phyloP scores from a whole-genome alignment of 2,797 vertebrate genomes.

The Phrynocephalus vlangalii region DNA sequence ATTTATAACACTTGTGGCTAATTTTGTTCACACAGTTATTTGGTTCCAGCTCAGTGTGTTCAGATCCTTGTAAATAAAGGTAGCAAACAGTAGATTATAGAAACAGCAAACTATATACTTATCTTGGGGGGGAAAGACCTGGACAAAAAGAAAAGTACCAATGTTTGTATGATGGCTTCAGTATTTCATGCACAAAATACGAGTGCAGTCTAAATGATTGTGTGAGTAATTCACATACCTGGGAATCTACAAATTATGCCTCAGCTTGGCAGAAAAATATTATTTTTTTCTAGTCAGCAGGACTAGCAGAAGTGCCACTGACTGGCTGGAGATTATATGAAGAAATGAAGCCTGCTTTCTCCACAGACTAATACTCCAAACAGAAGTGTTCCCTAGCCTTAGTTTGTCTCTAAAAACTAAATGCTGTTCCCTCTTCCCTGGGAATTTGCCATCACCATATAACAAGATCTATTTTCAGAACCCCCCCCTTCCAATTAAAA shows the following conservation, averaged over 20 bases:
- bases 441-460: background rate
- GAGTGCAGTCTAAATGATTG: background rate
- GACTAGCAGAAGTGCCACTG: background rate
- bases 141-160: background rate
- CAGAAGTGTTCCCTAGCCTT: background rate
- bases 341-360: background rate
- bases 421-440: background rate
- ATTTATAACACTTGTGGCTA: background rate
- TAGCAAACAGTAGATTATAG: conserved; percentile 20
- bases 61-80: background rate
- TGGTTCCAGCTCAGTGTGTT: background rate
- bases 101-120: background rate
- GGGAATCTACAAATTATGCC: background rate
- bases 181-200: background rate
- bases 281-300: background rate
- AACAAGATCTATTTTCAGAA: background rate
- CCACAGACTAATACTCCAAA: background rate
- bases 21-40: background rate
- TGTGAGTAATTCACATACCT: background rate
- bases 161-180: background rate
- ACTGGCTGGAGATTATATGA: background rate
- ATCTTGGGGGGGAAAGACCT: background rate
- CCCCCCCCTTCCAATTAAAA: background rate
- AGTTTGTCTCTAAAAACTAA: background rate
- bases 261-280: background rate